Evolutionary conservation across 2,888 invertebrate genomes (phyloP).

Genomic region (Pimpla rufipes): DNA sequence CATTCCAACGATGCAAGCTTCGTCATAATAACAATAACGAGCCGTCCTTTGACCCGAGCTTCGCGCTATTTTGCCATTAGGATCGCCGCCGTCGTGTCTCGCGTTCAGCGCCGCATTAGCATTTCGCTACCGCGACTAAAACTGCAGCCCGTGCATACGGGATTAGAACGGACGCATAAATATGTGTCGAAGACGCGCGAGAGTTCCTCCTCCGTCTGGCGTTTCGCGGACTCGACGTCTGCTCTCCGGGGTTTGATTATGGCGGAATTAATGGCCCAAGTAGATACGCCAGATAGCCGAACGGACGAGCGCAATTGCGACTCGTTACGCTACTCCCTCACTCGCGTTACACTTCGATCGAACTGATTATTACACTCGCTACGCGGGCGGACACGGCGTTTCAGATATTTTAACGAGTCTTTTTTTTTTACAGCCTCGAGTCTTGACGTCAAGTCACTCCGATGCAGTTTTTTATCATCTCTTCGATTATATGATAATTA

Average conservation of each 20-base stretch:
- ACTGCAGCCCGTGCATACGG: constrained; percentile 37
- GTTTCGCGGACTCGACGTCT: constrained; percentile 25
- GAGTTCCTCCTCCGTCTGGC: constrained; percentile 51
- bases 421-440: too few species aligned
- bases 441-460: too few species aligned
- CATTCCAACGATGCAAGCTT: too few species aligned
- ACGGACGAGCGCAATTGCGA: constrained; percentile 65
- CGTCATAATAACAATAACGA: too few species aligned
- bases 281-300: constrained; percentile 46
- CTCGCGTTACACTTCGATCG: constrained; percentile 41
- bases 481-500: too few species aligned
- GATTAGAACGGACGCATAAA: constrained; percentile 68
- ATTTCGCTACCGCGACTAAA: constrained; percentile 23
- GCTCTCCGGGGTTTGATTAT: constrained; percentile 29
- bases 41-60: not conserved
- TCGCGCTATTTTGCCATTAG: constrained; percentile 16
- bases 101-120: constrained; percentile 13
- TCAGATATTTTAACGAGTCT: constrained; percentile 13
- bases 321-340: constrained; percentile 32
- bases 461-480: too few species aligned
- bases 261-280: constrained; percentile 51
- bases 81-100: not conserved
- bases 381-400: not conserved
- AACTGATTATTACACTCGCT: constrained; percentile 9
- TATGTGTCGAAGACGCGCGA: constrained; percentile 56